Percentiles rank a stretch among this genome's conserved stretches.
phyloP scores from a whole-genome alignment of 1,140 invertebrate species.

The Leptinotarsa texana region DNA sequence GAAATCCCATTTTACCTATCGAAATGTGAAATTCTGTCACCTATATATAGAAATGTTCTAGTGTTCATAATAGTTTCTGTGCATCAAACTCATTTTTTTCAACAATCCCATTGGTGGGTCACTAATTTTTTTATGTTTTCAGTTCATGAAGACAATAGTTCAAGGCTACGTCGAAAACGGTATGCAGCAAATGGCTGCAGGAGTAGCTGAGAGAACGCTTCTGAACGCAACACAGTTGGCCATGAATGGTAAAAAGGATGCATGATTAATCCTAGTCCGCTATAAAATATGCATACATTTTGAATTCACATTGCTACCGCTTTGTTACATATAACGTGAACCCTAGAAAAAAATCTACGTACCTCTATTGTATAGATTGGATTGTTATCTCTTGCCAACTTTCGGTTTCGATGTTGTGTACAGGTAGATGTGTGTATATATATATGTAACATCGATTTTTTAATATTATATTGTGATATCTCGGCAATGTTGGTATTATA shows the following conservation, averaged over 20 bases:
- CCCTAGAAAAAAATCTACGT: conserved; percentile 9
- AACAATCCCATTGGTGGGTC: background rate
- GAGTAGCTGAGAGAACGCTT: conserved; percentile 68
- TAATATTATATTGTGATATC: conserved; percentile 46
- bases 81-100: background rate
- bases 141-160: conserved; percentile 81
- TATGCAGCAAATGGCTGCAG: conserved; percentile 74
- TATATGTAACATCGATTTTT: conserved; percentile 43
- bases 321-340: conserved; percentile 26
- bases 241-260: conserved; percentile 43
- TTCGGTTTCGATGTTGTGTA: conserved; percentile 30
- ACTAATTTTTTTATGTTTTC: conserved; percentile 31
- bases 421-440: conserved; percentile 37
- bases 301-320: conserved; percentile 18
- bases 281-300: conserved; percentile 17
- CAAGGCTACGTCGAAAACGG: conserved; percentile 76
- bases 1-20: too few relatives aligned
- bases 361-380: conserved; percentile 30
- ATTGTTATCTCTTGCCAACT: conserved; percentile 38
- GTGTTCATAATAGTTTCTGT: too few relatives aligned
- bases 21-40: too few relatives aligned
- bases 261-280: conserved; percentile 19
- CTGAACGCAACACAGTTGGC: conserved; percentile 56
- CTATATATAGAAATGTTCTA: too few relatives aligned
- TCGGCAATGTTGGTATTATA: conserved; percentile 51